Base-by-base conservation (phyloP, 2,888 invertebrate genomes). In the Eupsilia transversa region DNA sequence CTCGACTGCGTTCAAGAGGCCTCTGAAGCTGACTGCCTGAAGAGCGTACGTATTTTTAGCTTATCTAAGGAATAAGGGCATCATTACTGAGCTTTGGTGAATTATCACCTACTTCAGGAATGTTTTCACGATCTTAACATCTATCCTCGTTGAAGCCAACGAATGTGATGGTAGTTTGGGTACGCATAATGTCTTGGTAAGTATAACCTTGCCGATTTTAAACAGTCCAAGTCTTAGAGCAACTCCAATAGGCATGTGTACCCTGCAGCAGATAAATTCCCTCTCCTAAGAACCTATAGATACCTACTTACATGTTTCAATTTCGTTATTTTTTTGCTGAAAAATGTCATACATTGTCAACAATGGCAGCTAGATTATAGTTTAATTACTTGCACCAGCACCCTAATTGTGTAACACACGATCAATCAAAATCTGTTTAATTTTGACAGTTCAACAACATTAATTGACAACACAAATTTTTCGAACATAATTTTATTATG, bases 1-100 rank as follows among this genome's bases (percentile, higher is more conserved):
- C 96, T 99, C 65, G 97, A 98, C 89, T 99, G 99, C 90, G 95
- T 98, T 1, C 95, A 97, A 80, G 97, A 98, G 60, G 95, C 97
- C 56, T 97, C 97, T 41, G 96, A 97, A 64, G 97, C 97, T 17
- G 97, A 97, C 49, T 98, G 98, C 90, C 94, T 98, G 89, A 96
- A 97, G 81, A 97, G 97, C 64, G 97, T 96, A 89, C 88, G 95
- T 93, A 77, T 59, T 60, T 61, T 78, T 60, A 56, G 69, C 38
- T 68, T 60, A 30, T 43, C 0, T 69, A 41, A 63, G 61, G 14
- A 63, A 61, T 70, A 49, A 61, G 56, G 4, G 61, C 61, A 59
- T 78, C 52, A 64, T 77, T 72, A 77, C 38, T 9, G 49, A 6
- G 12, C 20, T 64, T 72, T 72, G n/a, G n/a, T 52, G 57, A n/a